These are phyloP conservation scores for Malacoraja senta DNA, from an alignment of 2,797 vertebrate genomes.

Conservation along the genomic window DNA sequence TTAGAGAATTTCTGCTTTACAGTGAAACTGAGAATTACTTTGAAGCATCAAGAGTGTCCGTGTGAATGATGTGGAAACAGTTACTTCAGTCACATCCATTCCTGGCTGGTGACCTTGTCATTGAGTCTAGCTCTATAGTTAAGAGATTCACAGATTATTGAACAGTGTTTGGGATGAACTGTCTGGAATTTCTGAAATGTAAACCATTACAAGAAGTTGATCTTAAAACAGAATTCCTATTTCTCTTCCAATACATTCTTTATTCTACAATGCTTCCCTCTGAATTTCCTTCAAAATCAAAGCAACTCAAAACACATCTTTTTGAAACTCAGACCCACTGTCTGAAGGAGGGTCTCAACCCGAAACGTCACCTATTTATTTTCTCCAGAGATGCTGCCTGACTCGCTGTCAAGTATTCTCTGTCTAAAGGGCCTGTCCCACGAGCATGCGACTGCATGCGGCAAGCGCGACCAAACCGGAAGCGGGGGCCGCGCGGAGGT, in stretches of 20 bases:
- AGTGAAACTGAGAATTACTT: neutral
- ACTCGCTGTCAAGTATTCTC: too few species aligned
- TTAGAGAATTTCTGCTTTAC: slow-evolving; percentile 21
- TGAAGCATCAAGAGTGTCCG: neutral
- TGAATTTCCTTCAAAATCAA: neutral
- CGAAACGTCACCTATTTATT: too few species aligned
- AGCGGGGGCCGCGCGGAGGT: too few species aligned
- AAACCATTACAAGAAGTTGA: neutral
- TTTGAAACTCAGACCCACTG: too few species aligned
- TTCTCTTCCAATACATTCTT: slow-evolving; percentile 13
- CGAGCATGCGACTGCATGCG: too few species aligned
- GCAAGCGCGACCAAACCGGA: too few species aligned
- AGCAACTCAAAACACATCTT: neutral
- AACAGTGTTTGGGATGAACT: neutral
- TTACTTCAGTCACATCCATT: neutral
- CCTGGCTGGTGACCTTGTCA: neutral
- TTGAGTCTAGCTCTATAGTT: neutral
- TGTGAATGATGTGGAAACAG: neutral
- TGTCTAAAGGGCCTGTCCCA: too few species aligned
- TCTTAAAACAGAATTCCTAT: neutral
- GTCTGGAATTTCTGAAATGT: neutral
- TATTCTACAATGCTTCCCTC: neutral
- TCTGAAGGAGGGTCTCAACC: too few species aligned
- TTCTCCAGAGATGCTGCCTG: too few species aligned
- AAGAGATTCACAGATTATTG: neutral